Conservation (phyloP, 1,140 invertebrate species). For the Macrosteles quadrilineatus region DNA sequence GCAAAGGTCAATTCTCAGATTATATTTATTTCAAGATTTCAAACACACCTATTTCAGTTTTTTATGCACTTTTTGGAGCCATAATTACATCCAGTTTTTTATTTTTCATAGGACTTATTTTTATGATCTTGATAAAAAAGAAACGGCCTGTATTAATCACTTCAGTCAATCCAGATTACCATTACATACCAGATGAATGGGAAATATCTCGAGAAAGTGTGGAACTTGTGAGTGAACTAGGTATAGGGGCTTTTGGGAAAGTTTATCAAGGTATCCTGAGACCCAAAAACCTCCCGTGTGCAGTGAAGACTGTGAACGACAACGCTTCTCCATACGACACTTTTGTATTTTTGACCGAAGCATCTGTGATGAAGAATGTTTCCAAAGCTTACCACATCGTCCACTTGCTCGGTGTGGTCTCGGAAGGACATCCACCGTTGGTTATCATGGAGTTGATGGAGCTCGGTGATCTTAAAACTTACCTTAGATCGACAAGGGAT, state of each 20-base stretch:
- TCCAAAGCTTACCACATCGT: slow-evolving; percentile 93
- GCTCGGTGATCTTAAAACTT: slow-evolving; percentile 91
- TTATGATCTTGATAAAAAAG: no score
- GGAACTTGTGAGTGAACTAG: slow-evolving; percentile 75
- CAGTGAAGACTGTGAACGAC: slow-evolving; percentile 96
- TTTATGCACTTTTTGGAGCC: background rate
- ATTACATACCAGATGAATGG: slow-evolving; percentile 91
- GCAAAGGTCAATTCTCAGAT: slow-evolving; percentile 35
- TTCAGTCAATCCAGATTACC: slow-evolving; percentile 44
- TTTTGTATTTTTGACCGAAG: slow-evolving; percentile 92
- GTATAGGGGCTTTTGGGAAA: slow-evolving; percentile 96
- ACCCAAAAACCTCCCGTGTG: slow-evolving; percentile 61
- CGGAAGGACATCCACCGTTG: slow-evolving; percentile 82
- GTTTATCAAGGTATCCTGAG: slow-evolving; percentile 75
- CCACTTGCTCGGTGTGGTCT: slow-evolving; percentile 92
- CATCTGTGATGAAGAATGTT: slow-evolving; percentile 83
- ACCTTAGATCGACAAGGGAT: slow-evolving; percentile 62
- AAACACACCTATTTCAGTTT: background rate
- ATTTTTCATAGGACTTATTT: no score
- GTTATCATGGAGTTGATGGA: slow-evolving; percentile 98
- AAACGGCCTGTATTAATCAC: slow-evolving; percentile 31
- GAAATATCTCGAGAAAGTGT: slow-evolving; percentile 87
- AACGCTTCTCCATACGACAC: slow-evolving; percentile 72
- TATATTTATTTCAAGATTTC: slow-evolving; percentile 5
- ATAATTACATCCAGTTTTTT: background rate